Evolutionary conservation across 2,888 invertebrate species (phyloP).

Genomic region (Cerastis rubricosa): DNA sequence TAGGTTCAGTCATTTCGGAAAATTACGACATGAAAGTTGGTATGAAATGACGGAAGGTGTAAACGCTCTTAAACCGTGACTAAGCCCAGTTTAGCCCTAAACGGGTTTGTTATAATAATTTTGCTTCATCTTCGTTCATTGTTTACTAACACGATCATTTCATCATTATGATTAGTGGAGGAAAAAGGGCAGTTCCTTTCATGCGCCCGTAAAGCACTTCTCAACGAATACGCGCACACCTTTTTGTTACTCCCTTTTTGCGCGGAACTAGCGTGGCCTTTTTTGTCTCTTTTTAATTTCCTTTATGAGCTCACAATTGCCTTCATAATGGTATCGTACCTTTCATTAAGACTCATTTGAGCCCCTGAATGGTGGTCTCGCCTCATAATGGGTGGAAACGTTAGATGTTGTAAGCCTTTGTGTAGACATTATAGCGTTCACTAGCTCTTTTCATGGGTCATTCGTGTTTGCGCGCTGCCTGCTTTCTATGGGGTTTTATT

Average conservation of each 20-base stretch:
- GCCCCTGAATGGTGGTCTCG: constrained; percentile 84
- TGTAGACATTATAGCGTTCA: constrained; percentile 79
- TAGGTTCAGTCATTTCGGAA: too few relatives aligned
- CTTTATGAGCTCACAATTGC: constrained; percentile 88
- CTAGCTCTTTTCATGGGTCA: constrained; percentile 82
- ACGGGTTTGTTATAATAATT: constrained; percentile 11
- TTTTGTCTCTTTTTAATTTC: constrained; percentile 88
- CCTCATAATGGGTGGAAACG: constrained; percentile 84
- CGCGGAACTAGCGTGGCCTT: constrained; percentile 70
- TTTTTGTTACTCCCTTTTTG: constrained; percentile 74
- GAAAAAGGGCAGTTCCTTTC: constrained; percentile 68
- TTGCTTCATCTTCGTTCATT: constrained; percentile 33
- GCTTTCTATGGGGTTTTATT: constrained; percentile 80
- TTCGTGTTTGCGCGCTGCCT: constrained; percentile 75
- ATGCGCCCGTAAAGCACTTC: constrained; percentile 65
- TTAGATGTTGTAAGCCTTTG: constrained; percentile 85
- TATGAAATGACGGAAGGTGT: too few relatives aligned
- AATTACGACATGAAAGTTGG: too few relatives aligned
- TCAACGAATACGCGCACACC: constrained; percentile 66
- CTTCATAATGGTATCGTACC: constrained; percentile 88
- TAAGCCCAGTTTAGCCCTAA: neutral
- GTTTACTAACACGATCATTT: constrained; percentile 52
- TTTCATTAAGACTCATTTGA: constrained; percentile 88
- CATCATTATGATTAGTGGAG: constrained; percentile 52
- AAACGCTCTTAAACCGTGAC: neutral